Conservation (phyloP, 2,888 invertebrate genomes). For the Drosophila koepferae region DNA sequence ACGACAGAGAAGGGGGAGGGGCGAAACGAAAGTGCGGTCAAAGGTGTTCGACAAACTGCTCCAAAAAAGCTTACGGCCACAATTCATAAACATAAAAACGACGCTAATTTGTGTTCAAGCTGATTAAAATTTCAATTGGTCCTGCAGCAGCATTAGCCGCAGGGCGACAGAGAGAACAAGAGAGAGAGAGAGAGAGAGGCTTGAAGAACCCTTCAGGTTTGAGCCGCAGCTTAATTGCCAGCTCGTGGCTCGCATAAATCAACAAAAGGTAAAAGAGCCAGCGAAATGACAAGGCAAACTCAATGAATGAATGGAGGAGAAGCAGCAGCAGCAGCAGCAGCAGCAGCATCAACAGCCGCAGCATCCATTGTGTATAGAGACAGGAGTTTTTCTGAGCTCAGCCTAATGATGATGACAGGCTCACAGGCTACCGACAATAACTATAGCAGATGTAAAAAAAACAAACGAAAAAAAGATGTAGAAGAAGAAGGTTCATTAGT, state of each 20-base stretch:
- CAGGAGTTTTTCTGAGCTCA: slow-evolving; percentile 40
- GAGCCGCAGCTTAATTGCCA: slow-evolving; percentile 68
- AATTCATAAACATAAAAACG: slow-evolving; percentile 55
- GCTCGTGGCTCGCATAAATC: slow-evolving; percentile 66
- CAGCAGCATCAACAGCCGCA: background rate
- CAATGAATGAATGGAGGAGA: slow-evolving; percentile 24
- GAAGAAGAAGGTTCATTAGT: slow-evolving; percentile 62
- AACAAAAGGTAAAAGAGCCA: slow-evolving; percentile 63
- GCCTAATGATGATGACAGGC: slow-evolving; percentile 68
- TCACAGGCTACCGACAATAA: slow-evolving; percentile 57
- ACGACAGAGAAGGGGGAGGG: background rate
- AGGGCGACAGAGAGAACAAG: background rate
- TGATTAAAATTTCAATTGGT: slow-evolving; percentile 78
- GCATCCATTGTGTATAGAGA: slow-evolving; percentile 50
- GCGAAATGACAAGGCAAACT: slow-evolving; percentile 61
- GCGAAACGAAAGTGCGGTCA: slow-evolving; percentile 9
- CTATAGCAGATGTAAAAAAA: slow-evolving; percentile 44
- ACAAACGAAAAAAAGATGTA: slow-evolving; percentile 7
- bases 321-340: background rate
- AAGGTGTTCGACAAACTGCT: slow-evolving; percentile 13
- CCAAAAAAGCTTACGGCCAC: slow-evolving; percentile 43
- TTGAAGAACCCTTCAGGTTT: slow-evolving; percentile 44
- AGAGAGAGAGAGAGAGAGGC: background rate
- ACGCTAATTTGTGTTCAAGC: slow-evolving; percentile 75
- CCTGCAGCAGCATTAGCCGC: slow-evolving; percentile 10